Evolutionary conservation across 2,113 vertebrate species (phyloP).

Genomic region (Siniperca knerii): DNA sequence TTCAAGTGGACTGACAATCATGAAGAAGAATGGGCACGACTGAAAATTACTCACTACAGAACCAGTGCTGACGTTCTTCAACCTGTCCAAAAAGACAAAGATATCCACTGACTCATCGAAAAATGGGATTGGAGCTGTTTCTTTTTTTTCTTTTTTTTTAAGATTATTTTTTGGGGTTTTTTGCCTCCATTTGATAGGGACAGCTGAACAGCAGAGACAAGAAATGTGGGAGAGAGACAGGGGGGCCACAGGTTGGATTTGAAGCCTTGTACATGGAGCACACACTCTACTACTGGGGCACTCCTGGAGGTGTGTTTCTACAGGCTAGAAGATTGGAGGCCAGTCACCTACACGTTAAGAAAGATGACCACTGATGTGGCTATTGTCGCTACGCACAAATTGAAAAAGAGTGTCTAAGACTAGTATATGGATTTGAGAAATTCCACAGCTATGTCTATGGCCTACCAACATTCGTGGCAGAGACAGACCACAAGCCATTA

Average conservation of each 20-base stretch:
- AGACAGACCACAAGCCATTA: conserved; percentile 21
- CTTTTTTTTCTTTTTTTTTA: too few species aligned
- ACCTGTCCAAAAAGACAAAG: background rate
- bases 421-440: background rate
- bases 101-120: background rate
- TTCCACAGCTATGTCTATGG: conserved; percentile 3
- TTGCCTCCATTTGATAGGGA: too few species aligned
- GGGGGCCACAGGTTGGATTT: too few species aligned
- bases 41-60: background rate
- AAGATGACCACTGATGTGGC: background rate
- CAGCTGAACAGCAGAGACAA: too few species aligned
- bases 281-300: too few species aligned
- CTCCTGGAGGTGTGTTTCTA: too few species aligned
- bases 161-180: too few species aligned
- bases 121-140: too few species aligned
- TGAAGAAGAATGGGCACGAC: background rate
- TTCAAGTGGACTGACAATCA: background rate
- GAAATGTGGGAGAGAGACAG: too few species aligned
- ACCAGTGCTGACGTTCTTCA: background rate
- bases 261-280: too few species aligned
- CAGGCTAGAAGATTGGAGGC: background rate
- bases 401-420: background rate
- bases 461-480: background rate
- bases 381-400: background rate
- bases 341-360: background rate